These are phyloP conservation scores for Himalopsyche phryganea DNA, from an alignment of 1,140 invertebrate species.

Conservation along the genomic window DNA sequence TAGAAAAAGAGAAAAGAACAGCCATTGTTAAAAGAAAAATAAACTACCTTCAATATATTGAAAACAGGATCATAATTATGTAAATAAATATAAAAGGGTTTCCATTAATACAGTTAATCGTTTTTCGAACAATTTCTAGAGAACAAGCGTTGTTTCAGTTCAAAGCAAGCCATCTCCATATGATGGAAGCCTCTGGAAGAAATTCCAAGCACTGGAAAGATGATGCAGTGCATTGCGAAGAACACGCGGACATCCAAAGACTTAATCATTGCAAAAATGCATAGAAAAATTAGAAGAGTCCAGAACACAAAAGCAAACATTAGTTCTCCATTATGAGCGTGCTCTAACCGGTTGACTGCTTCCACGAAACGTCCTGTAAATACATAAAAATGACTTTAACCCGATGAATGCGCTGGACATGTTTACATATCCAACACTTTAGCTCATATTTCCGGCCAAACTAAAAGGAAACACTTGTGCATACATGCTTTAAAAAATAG, in stretches of 20 bases:
- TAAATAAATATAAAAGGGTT: too few species aligned
- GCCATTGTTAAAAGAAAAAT: too few species aligned
- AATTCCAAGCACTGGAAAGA: conserved; percentile 8
- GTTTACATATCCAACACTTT: too few species aligned
- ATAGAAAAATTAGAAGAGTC: conserved; percentile 21
- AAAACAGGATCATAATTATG: too few species aligned
- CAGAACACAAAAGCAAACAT: conserved; percentile 25
- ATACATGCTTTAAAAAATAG: too few species aligned
- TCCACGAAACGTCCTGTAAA: conserved; percentile 24
- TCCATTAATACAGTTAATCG: too few species aligned
- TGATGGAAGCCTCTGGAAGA: conserved; percentile 27
- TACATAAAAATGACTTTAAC: background rate
- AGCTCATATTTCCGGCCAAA: too few species aligned
- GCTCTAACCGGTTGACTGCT: conserved; percentile 18
- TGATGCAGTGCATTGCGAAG: background rate
- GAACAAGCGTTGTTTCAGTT: conserved; percentile 2
- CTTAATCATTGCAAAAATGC: background rate
- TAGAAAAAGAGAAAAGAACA: too few species aligned
- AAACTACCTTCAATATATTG: too few species aligned
- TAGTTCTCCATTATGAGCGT: background rate
- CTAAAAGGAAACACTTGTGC: too few species aligned
- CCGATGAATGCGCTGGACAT: too few species aligned
- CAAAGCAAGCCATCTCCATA: conserved; percentile 20
- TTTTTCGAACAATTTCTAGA: too few species aligned
- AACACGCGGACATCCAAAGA: conserved; percentile 1